Evolutionary conservation across 1,140 invertebrate genomes (phyloP).

Genomic region (Drosophila tani): DNA sequence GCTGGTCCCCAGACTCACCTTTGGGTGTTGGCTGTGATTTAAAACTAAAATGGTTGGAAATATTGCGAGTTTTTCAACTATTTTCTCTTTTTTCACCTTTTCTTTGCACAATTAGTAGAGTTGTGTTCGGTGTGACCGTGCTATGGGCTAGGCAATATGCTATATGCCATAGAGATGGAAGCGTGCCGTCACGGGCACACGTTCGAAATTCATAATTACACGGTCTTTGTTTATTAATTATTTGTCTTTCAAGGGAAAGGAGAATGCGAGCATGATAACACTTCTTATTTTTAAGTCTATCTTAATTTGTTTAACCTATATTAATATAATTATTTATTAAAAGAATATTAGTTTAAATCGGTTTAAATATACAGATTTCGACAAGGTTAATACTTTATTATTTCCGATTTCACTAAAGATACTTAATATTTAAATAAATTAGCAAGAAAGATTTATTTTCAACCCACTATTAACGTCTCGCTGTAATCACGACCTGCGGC

Average conservation of each 20-base stretch:
- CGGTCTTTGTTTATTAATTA: background rate
- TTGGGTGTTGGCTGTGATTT: conserved; percentile 40
- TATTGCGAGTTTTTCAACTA: conserved; percentile 42
- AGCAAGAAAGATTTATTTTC: background rate
- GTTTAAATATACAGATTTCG: too few species aligned
- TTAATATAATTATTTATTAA: too few species aligned
- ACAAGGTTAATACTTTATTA: too few species aligned
- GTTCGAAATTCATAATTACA: background rate
- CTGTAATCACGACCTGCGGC: background rate
- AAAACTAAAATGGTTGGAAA: conserved; percentile 54
- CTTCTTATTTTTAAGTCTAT: too few species aligned
- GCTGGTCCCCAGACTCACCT: conserved; percentile 34
- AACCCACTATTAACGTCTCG: too few species aligned
- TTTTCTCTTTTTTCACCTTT: conserved; percentile 76
- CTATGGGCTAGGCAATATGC: conserved; percentile 1
- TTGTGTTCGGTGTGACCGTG: conserved; percentile 30
- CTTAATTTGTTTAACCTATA: too few species aligned
- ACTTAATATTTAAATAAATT: too few species aligned
- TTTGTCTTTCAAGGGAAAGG: background rate
- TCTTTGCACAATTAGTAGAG: conserved; percentile 63
- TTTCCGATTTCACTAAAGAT: too few species aligned
- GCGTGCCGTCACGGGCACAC: background rate
- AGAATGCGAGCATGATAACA: too few species aligned
- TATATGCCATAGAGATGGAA: conserved; percentile 18
- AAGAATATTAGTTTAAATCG: too few species aligned